These are phyloP conservation scores for Lophotis ruficrista DNA, from an alignment of 2,113 vertebrate species.

Conservation along the genomic window DNA sequence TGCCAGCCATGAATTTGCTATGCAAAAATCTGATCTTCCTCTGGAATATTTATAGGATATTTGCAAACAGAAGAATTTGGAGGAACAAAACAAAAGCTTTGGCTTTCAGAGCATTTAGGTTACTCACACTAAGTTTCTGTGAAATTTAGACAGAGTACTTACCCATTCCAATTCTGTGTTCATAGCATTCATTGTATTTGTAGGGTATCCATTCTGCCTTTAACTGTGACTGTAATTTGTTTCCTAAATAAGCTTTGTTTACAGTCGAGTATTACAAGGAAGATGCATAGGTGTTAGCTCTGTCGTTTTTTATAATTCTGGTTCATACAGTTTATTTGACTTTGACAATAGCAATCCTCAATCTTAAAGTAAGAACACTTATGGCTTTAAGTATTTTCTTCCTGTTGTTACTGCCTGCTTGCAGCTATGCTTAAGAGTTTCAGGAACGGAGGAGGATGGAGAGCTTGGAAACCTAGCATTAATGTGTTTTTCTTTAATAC, in stretches of 20 bases:
- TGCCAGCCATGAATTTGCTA: not conserved
- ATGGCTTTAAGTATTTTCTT: not conserved
- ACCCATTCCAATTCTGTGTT: not conserved
- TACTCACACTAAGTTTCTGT: not conserved
- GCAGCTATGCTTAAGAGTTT: not conserved
- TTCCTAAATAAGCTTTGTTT: not conserved
- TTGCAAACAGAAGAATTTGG: not conserved
- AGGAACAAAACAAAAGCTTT: not conserved
- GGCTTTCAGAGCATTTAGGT: not conserved
- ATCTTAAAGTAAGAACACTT: not conserved
- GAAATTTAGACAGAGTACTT: not conserved
- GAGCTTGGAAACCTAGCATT: not conserved
- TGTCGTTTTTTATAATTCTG: rapidly evolving
- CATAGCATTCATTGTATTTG: not conserved
- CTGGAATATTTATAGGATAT: not conserved
- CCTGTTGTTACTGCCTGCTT: not conserved
- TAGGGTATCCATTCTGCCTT: not conserved
- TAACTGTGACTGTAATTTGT: not conserved
- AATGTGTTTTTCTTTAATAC: not conserved
- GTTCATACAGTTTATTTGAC: not conserved
- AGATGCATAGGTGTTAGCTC: not conserved
- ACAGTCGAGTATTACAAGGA: not conserved
- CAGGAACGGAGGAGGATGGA: rapidly evolving
- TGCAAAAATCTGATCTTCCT: not conserved
- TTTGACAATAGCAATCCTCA: not conserved